Percentiles rank a stretch among this genome's conserved stretches.
Conservation (phyloP, 2,797 vertebrate species). For the Hapalemur alaotrensis region DNA sequence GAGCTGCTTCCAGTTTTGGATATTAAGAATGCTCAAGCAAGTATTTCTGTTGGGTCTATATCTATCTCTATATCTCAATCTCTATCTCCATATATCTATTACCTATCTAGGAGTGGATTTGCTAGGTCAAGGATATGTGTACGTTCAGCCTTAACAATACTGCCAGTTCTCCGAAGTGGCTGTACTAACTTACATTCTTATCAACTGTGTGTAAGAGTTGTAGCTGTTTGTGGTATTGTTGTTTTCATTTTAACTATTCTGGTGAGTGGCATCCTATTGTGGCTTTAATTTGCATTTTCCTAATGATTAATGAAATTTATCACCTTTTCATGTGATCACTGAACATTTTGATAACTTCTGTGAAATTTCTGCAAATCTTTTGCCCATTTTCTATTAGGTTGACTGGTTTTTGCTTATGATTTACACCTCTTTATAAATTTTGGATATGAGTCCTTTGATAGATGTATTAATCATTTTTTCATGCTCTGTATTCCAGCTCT, state of each 20-base stretch:
- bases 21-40: background rate
- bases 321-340: background rate
- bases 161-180: background rate
- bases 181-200: background rate
- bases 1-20: background rate
- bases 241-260: background rate
- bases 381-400: background rate
- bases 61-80: too few species aligned
- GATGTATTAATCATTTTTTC: background rate
- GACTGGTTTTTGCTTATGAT: background rate
- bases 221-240: background rate
- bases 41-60: background rate
- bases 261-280: background rate
- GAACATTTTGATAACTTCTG: background rate
- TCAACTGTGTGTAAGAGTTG: background rate
- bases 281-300: background rate
- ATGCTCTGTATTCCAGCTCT: background rate
- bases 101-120: background rate
- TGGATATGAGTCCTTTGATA: background rate
- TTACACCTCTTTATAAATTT: background rate
- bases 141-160: background rate
- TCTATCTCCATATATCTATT: too few species aligned
- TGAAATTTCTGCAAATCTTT: background rate
- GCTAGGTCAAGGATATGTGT: background rate
- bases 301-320: background rate